Base-by-base conservation (phyloP, 1,140 invertebrate genomes). In the Penaeus chinensis region DNA sequence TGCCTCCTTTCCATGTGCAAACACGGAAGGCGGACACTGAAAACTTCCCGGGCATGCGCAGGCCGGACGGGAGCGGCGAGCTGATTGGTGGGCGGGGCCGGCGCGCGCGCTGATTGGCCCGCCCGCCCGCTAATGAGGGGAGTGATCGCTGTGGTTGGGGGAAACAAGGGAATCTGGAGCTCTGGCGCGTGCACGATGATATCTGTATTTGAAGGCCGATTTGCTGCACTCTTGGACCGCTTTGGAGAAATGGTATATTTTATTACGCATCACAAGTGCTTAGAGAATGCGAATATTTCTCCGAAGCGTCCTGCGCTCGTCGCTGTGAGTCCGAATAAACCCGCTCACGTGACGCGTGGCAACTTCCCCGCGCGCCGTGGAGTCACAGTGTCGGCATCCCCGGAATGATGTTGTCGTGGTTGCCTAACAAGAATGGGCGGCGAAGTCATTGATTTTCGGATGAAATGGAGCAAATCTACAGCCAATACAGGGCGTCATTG, bases 381-480 rank as follows among this genome's bases (percentile, higher is more conserved):
- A 84, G 71, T 88, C 82, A 84, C 42, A 79, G 87, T 88, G 87
- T 88, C 87, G 87, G 87, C 87, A 83, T 88, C 87, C 81, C 87
- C 24, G 77, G 81, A 88, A 88, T 88, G 81, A 69, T 78, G 84
- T 88, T 88, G 87, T 88, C 80, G 87, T 83, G 87, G 87, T 69
- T 88, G 66, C 74, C 80, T 88, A 88, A 88, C 81, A 88, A 84
- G 87, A 84, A 88, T 83, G 87, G 82, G 87, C 82, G 87, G 87
- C 81, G 61, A 83, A 88, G 62, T 83, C 81, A 88, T 88, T 88
- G 87, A 88, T 88, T 88, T 88, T 83, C 81, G 87, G 82, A 77
- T 88, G 87, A 88, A 83, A 88, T 88, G 87, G 76, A 88, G 69
- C 81, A 88, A 84, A 88, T 88, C 80, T 88, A 88, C 74, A 88